Conservation (phyloP, 2,797 vertebrate species). For the Toxotes lorentzi region DNA sequence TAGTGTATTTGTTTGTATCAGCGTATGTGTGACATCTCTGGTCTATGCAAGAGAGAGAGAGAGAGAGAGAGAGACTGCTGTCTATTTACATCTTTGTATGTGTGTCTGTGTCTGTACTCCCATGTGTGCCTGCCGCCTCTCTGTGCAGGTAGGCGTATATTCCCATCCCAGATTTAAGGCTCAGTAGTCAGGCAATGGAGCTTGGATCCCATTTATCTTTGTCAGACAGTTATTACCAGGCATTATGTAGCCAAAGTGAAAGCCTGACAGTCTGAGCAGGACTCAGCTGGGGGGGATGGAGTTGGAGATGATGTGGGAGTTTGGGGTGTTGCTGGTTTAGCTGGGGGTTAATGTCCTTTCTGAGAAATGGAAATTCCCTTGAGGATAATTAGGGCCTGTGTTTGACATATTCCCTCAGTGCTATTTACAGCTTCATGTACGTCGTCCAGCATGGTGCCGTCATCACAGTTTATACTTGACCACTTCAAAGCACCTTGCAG, state of each 20-base stretch:
- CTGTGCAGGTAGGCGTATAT: constrained; percentile 25
- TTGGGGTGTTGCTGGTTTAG: constrained; percentile 26
- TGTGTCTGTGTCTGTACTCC: constrained; percentile 4
- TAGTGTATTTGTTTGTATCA: neutral
- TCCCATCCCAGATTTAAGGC: constrained; percentile 35
- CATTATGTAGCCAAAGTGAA: constrained; percentile 60
- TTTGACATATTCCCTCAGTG: constrained; percentile 26
- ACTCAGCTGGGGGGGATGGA: neutral
- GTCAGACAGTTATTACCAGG: constrained; percentile 74
- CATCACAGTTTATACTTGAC: neutral
- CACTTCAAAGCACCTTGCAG: neutral
- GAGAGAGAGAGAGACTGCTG: constrained; percentile 8
- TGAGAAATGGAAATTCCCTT: constrained; percentile 22
- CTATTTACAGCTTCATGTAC: constrained; percentile 1
- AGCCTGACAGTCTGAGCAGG: constrained; percentile 41
- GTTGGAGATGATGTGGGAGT: neutral
- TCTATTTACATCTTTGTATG: constrained; percentile 32
- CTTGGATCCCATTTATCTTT: constrained; percentile 68
- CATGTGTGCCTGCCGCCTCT: constrained; percentile 19
- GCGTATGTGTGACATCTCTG: neutral
- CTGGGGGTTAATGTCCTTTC: constrained; percentile 41
- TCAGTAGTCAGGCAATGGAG: constrained; percentile 45
- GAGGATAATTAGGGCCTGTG: constrained; percentile 31
- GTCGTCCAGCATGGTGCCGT: neutral
- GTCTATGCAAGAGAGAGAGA: neutral